Evolutionary conservation across 2,113 vertebrate genomes (phyloP).

Genomic region (Monarcha castaneiventris): DNA sequence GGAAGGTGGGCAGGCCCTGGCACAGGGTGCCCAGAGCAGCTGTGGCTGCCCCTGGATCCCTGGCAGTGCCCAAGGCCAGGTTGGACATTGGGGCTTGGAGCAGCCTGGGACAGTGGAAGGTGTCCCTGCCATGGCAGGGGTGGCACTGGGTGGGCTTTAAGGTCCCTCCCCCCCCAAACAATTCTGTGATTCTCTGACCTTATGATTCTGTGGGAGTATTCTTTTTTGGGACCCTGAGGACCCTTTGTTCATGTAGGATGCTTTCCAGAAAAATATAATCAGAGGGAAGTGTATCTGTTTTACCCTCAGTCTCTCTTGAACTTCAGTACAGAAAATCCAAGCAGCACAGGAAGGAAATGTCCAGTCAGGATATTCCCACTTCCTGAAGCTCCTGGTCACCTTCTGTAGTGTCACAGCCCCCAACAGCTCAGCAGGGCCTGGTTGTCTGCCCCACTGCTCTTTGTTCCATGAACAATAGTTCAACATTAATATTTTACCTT

Average conservation of each 20-base stretch:
- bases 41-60: neutral
- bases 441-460: neutral
- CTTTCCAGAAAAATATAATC: neutral
- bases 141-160: fast-evolving
- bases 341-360: neutral
- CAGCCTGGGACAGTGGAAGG: neutral
- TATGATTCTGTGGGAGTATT: neutral
- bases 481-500: conserved; percentile 39
- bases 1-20: neutral
- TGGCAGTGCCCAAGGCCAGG: neutral
- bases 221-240: neutral
- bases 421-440: neutral
- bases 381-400: neutral
- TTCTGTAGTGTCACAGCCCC: neutral
- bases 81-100: neutral
- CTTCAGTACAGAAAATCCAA: neutral
- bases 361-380: neutral
- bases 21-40: neutral
- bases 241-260: neutral
- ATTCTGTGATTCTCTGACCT: neutral
- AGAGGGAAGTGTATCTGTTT: neutral
- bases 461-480: neutral
- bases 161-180: neutral
- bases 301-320: neutral
- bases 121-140: neutral